Percentiles rank a stretch among this genome's conserved stretches.
Evolutionary conservation across 30 jellyfish, hydroid and myxozoan genomes (phyloP).

Genomic region (Turritopsis dohrnii): DNA sequence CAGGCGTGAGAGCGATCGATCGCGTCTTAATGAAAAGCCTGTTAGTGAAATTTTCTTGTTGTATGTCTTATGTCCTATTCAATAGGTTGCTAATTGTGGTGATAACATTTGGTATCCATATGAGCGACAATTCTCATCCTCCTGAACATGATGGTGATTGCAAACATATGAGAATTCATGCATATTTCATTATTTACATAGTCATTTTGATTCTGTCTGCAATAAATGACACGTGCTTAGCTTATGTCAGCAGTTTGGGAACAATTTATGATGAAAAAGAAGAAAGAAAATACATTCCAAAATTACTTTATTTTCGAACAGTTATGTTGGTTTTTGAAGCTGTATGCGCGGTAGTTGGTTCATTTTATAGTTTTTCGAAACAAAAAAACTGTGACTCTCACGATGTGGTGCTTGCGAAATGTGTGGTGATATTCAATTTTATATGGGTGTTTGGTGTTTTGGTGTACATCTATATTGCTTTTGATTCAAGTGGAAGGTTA

Average conservation of each 20-base stretch:
- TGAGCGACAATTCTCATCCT: not conserved
- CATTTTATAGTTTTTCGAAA: conserved; percentile 41
- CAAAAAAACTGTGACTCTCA: conserved; percentile 40
- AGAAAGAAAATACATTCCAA: conserved; percentile 55
- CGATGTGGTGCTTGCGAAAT: conserved; percentile 51
- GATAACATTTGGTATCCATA: conserved; percentile 44
- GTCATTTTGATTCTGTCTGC: conserved; percentile 38
- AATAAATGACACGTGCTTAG: conserved; percentile 38
- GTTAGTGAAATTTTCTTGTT: not conserved
- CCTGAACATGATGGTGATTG: not conserved
- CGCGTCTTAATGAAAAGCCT: too few species aligned
- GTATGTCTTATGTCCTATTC: not conserved
- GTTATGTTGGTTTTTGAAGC: conserved; percentile 48
- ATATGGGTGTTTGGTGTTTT: conserved; percentile 46
- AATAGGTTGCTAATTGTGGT: conserved; percentile 40
- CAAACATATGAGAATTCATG: conserved; percentile 18
- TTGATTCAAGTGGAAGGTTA: conserved; percentile 81
- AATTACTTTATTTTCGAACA: conserved; percentile 52
- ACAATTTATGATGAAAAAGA: conserved; percentile 52
- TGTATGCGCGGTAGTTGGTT: conserved; percentile 57
- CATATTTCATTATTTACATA: conserved; percentile 63
- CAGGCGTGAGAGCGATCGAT: too few species aligned
- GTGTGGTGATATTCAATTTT: conserved; percentile 49
- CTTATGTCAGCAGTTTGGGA: conserved; percentile 80
- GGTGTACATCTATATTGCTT: conserved; percentile 40